phyloP scores from a whole-genome alignment of 2,888 invertebrate species.

The Carabus problematicus region DNA sequence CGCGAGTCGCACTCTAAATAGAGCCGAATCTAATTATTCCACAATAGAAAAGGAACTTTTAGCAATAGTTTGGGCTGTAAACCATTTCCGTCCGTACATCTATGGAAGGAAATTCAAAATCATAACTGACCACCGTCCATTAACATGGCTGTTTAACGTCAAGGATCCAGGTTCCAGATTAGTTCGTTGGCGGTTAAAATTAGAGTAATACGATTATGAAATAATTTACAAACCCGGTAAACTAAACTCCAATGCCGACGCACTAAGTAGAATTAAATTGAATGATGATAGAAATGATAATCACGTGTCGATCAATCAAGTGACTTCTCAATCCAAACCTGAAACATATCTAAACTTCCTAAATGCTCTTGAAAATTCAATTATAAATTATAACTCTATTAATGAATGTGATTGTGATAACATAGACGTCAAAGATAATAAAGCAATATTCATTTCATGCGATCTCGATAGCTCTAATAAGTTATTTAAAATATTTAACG shows the following conservation, averaged over 20 bases:
- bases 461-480: too few relatives aligned
- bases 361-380: background rate
- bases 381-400: background rate
- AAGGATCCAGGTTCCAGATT: conserved; percentile 48
- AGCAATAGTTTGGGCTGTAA: conserved; percentile 48
- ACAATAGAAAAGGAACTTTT: conserved; percentile 49
- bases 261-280: conserved; percentile 27
- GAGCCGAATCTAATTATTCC: conserved; percentile 48
- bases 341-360: background rate
- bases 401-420: too few relatives aligned
- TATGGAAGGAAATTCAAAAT: conserved; percentile 50
- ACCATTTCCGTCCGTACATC: conserved; percentile 50
- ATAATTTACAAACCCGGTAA: conserved; percentile 48
- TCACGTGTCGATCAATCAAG: background rate
- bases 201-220: conserved; percentile 49
- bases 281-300: background rate
- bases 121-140: conserved; percentile 52
- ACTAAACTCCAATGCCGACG: conserved; percentile 46
- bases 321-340: too few relatives aligned
- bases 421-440: too few relatives aligned
- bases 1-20: conserved; percentile 48
- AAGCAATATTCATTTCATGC: too few relatives aligned
- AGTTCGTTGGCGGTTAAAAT: conserved; percentile 49
- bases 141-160: conserved; percentile 46
- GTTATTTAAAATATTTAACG: too few relatives aligned